Percentiles rank a stretch among this genome's conserved stretches.
Conservation (phyloP, 2,888 invertebrate genomes). For the Scaptomyza flava region DNA sequence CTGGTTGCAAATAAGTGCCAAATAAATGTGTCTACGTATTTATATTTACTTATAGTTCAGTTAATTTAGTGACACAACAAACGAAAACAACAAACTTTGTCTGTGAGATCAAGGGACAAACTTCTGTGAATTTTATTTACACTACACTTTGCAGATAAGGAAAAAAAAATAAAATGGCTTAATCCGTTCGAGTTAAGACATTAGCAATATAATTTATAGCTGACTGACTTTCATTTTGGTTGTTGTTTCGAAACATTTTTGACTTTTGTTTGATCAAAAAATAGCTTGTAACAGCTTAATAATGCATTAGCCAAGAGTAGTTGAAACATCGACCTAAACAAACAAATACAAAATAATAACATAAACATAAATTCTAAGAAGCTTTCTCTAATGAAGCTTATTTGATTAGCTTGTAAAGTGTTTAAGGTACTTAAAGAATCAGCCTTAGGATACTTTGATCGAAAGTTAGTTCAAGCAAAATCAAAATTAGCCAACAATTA, state of each 20-base stretch:
- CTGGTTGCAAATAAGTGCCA: conserved; percentile 9
- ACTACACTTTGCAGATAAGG: background rate
- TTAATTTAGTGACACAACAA: conserved; percentile 1
- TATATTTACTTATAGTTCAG: conserved; percentile 19
- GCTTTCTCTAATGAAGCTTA: background rate
- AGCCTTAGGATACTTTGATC: background rate
- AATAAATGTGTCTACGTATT: conserved; percentile 1
- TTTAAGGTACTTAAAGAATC: background rate
- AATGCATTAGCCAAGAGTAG: background rate
- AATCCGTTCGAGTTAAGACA: background rate
- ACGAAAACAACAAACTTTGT: conserved; percentile 3
- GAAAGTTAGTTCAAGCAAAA: background rate
- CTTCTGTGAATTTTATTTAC: conserved; percentile 8
- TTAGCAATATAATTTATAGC: background rate
- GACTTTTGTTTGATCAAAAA: background rate
- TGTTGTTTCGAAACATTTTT: background rate
- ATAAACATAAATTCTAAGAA: background rate
- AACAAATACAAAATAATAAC: background rate
- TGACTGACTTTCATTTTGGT: background rate
- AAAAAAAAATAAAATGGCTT: conserved; percentile 1
- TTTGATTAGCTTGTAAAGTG: background rate
- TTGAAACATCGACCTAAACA: background rate
- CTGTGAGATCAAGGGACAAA: background rate
- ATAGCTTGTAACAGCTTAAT: background rate
- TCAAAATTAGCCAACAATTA: no score